These are phyloP conservation scores for Halcyon senegalensis DNA, from an alignment of 2,113 vertebrate species.

Conservation along the genomic window DNA sequence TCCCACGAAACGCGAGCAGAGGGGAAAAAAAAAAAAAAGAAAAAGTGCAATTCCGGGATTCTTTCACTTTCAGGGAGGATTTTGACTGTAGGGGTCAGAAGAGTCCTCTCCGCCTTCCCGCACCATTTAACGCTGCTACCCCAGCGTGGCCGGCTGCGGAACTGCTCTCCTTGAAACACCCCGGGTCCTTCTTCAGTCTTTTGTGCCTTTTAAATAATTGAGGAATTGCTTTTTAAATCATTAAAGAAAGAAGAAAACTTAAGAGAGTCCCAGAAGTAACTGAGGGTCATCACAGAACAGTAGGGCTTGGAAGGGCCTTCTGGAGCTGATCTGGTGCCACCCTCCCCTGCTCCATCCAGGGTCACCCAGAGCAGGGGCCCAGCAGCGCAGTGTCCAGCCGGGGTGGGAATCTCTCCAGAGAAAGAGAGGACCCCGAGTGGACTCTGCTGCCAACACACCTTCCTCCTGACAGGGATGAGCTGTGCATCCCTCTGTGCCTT, in stretches of 20 bases:
- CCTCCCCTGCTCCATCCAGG: neutral
- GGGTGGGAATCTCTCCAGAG: no score
- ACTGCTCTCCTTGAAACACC: neutral
- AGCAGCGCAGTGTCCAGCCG: no score
- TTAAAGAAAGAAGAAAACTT: neutral
- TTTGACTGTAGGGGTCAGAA: neutral
- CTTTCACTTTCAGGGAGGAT: neutral
- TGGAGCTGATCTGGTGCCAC: neutral
- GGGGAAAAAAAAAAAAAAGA: neutral
- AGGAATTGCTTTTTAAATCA: neutral
- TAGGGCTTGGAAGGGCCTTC: neutral
- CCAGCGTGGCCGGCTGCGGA: slow-evolving; percentile 6
- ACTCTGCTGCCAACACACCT: no score
- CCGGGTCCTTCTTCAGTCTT: neutral
- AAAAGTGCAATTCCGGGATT: fast-evolving
- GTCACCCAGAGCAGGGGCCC: neutral
- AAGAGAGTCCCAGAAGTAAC: neutral
- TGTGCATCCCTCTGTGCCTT: neutral
- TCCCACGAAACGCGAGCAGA: neutral
- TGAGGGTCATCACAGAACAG: neutral
- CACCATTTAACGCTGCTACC: neutral
- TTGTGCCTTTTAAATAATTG: neutral
- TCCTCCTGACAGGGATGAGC: neutral
- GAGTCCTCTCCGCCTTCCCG: neutral
- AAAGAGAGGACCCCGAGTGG: neutral